Evolutionary conservation across 92 coral and sea anemone genomes (phyloP), one percentile per base, ranked within the genome.

Genomic region (Zoanthus sansibaricus): DNA sequence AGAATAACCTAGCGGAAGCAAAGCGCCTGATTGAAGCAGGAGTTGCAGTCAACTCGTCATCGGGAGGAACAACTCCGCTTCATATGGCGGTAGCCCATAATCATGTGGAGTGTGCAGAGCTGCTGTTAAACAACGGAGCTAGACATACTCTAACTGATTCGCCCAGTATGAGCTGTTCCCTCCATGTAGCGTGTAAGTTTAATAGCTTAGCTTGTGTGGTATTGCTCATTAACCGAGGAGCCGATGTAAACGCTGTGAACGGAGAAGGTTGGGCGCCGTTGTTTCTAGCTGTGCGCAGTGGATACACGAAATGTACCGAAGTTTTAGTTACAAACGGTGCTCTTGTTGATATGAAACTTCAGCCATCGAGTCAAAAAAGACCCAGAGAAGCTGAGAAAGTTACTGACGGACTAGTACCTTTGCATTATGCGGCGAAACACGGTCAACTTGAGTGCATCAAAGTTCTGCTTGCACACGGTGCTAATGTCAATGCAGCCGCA

Each of bases 201-300:
- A 88, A 92, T 44, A 92, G 92, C 83, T 56, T 92, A 66, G 94
- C 94, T 20, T 92, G 92, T 86, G 92, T 92, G 31, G 88, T 89
- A 79, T 70, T 92, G 51, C 70, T 92, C 47, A 86, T 85, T 48
- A 86, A 74, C 66, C 62, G 87, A n/a, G 94, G 90, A 17, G 92
- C 88, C 1, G 94, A 92, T 73, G 94, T 92, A 8, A 92, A 88
- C 56, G 92, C 92, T 5, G 72, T 92, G 6, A 92, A 90, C 5
- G 89, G 80, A 71, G 94, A 92, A 82, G 94, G 94, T 1, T 89
- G 92, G 94, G n/a, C 94, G 30, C 90, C 94, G 13, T 79, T 92
- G 55, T 91, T 88, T 89, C 80, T 92, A 82, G 94, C 94, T 1
- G 88, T 88, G 33, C 87, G 94, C 21, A 86, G 90, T 68, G 94